Evolutionary conservation across 2,888 invertebrate species (phyloP).

Genomic region (Labia minor): DNA sequence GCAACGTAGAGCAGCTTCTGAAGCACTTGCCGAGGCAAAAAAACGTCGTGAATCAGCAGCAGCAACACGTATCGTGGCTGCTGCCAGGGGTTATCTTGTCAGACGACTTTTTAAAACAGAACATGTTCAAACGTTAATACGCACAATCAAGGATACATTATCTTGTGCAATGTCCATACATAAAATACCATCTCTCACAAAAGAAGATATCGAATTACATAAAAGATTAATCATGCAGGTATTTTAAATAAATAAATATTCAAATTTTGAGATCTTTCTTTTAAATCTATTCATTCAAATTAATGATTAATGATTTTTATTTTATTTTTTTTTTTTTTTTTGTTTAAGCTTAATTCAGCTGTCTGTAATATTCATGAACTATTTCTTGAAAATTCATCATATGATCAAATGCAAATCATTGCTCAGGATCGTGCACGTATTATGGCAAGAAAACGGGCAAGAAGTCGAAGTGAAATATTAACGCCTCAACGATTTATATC

Average conservation of each 20-base stretch:
- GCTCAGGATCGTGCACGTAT: neutral
- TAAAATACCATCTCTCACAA: conserved; percentile 31
- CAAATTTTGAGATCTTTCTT: no score
- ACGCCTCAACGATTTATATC: neutral
- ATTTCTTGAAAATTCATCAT: neutral
- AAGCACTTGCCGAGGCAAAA: neutral
- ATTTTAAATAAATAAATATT: no score
- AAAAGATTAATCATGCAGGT: neutral
- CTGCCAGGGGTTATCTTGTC: conserved; percentile 64
- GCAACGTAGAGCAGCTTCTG: neutral
- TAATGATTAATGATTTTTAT: no score
- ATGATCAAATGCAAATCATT: conserved; percentile 1
- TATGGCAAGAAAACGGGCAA: neutral
- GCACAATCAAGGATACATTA: conserved; percentile 67
- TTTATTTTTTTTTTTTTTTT: neutral
- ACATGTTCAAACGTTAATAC: conserved; percentile 64
- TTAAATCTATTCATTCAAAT: no score
- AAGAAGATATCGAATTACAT: neutral
- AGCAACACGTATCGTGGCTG: conserved; percentile 55
- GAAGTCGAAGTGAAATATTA: neutral
- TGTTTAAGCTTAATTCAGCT: neutral
- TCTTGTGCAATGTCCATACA: conserved; percentile 66
- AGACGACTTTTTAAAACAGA: conserved; percentile 71
- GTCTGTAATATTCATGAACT: neutral
- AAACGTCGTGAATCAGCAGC: conserved; percentile 37